These are phyloP conservation scores for Candoia aspera DNA, from an alignment of 2,113 vertebrate genomes.

Conservation along the genomic window DNA sequence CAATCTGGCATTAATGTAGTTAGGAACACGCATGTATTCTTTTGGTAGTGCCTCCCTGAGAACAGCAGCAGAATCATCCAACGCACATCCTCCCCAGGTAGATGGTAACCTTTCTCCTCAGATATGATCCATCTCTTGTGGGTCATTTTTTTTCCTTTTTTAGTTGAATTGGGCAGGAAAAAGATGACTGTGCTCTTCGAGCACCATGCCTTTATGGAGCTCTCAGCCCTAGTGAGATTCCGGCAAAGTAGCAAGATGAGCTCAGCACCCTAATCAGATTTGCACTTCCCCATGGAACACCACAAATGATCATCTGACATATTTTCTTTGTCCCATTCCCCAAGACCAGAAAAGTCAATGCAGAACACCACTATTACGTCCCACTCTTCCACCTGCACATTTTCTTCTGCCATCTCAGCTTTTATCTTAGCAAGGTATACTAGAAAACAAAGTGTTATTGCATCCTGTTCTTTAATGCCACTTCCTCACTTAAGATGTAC, in stretches of 20 bases:
- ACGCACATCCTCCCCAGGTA: neutral
- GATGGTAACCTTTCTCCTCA: neutral
- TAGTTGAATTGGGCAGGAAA: neutral
- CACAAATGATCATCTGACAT: neutral
- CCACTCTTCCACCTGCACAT: neutral
- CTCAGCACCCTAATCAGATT: neutral
- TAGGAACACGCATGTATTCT: neutral
- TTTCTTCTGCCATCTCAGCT: neutral
- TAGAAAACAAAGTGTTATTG: neutral
- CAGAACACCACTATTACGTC: neutral
- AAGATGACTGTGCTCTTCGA: neutral
- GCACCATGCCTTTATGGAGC: neutral
- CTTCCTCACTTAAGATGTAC: neutral
- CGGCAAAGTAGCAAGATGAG: neutral
- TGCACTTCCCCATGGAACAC: neutral
- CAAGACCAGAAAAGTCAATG: neutral
- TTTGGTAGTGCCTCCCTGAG: neutral
- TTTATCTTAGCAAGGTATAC: neutral
- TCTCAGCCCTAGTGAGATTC: neutral
- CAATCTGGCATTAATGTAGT: neutral
- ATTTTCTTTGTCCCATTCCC: neutral
- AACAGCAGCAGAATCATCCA: neutral
- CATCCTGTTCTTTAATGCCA: slow-evolving; percentile 5
- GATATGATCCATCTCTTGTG: neutral
- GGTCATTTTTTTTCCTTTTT: neutral